Conservation (phyloP, 2,888 invertebrate genomes). For the Drosophila pseudotalamancana region DNA sequence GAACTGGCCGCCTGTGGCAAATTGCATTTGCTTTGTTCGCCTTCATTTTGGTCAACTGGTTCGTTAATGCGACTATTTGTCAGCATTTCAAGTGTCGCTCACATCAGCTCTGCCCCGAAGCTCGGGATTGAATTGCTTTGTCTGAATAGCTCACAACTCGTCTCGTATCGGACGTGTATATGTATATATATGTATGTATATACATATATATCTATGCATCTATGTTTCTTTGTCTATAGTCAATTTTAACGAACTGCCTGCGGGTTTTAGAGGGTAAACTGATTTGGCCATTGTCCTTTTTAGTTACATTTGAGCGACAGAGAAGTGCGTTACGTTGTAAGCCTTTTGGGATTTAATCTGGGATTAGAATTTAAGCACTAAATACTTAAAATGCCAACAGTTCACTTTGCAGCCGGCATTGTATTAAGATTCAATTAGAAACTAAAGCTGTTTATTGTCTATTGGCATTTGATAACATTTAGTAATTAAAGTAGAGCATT, state of each 20-base stretch:
- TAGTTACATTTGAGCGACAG: slow-evolving; percentile 10
- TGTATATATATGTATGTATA: too few relatives aligned
- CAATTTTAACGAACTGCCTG: slow-evolving; percentile 30
- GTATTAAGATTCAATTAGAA: not conserved
- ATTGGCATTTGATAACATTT: not conserved
- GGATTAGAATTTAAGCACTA: not conserved
- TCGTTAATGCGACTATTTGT: slow-evolving; percentile 76
- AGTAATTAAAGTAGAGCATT: too few relatives aligned
- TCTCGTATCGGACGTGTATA: too few relatives aligned
- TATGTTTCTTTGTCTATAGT: too few relatives aligned
- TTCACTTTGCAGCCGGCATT: not conserved
- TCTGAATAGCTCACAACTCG: slow-evolving; percentile 18
- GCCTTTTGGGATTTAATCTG: not conserved
- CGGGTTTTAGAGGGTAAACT: slow-evolving; percentile 20
- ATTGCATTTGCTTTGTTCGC: slow-evolving; percentile 65
- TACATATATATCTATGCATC: too few relatives aligned
- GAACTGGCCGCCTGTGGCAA: slow-evolving; percentile 30
- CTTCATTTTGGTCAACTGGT: slow-evolving; percentile 42
- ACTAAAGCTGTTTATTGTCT: not conserved
- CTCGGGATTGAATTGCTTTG: slow-evolving; percentile 54
- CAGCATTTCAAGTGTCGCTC: slow-evolving; percentile 67
- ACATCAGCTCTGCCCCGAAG: slow-evolving; percentile 6
- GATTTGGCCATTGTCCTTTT: slow-evolving; percentile 46
- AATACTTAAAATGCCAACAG: not conserved
- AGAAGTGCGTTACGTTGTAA: not conserved